These are phyloP conservation scores for Platanista minor DNA, from an alignment of 2,113 vertebrate genomes.

Conservation along the genomic window DNA sequence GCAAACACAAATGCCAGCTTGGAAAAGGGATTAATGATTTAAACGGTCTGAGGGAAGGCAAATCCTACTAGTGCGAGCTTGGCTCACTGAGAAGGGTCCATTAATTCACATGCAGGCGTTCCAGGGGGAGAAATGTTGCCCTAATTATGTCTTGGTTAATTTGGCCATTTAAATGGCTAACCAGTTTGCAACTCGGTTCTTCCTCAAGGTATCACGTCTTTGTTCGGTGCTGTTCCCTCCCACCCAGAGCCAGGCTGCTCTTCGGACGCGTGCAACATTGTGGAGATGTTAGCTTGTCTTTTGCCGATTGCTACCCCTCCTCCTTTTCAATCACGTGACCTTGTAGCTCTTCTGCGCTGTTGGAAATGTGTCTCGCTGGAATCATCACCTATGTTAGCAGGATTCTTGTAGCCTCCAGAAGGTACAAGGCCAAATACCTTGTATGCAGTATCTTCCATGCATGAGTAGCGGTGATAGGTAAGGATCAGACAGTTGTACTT, in stretches of 20 bases:
- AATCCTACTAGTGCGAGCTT: conserved; percentile 18
- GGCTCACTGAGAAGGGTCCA: conserved; percentile 50
- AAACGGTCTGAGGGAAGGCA: conserved; percentile 42
- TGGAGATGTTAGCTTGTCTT: neutral
- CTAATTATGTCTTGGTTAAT: conserved; percentile 71
- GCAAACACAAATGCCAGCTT: conserved; percentile 35
- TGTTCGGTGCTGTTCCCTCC: neutral
- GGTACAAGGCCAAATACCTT: conserved; percentile 12
- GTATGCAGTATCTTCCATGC: neutral
- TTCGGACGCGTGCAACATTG: neutral
- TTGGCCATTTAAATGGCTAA: conserved; percentile 64
- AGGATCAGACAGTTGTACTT: neutral
- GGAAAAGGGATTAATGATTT: conserved; percentile 59
- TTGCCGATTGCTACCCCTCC: rapidly evolving
- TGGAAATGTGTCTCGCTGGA: conserved; percentile 51
- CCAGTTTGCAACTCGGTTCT: conserved; percentile 58
- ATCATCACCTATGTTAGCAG: neutral
- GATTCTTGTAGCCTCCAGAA: conserved; percentile 20
- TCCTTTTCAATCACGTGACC: neutral
- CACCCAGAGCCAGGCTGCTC: neutral
- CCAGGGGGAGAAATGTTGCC: conserved; percentile 47
- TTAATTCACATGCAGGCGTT: conserved; percentile 62
- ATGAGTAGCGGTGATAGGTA: neutral
- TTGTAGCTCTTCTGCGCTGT: conserved; percentile 19
- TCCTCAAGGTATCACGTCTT: conserved; percentile 29